Percentiles rank a stretch among this genome's conserved stretches.
phyloP scores from a whole-genome alignment of 2,888 invertebrate species.

The Athrips mouffetella region DNA sequence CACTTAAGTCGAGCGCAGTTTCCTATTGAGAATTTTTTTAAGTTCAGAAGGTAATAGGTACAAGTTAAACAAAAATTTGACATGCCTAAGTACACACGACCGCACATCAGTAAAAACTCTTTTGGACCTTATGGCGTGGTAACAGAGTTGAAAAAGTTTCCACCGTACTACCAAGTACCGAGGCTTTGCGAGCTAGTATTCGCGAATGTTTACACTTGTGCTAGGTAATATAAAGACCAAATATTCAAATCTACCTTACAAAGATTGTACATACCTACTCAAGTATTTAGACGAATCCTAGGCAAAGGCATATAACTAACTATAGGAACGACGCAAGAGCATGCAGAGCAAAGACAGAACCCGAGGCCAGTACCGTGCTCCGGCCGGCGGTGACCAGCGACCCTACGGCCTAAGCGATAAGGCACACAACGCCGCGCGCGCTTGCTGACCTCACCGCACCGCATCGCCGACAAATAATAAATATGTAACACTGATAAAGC shows the following conservation, averaged over 20 bases:
- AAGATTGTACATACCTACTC: no score
- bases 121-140: no score
- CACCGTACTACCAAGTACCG: no score
- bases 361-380: slow-evolving; percentile 58
- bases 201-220: no score
- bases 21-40: no score
- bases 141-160: no score
- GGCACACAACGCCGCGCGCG: slow-evolving; percentile 63
- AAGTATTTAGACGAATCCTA: not conserved
- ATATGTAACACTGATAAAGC: slow-evolving; percentile 77
- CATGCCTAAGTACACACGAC: no score
- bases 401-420: slow-evolving; percentile 70
- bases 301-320: slow-evolving; percentile 22
- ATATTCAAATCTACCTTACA: not conserved
- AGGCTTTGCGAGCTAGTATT: no score
- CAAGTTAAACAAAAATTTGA: no score
- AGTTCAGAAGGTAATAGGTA: no score
- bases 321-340: slow-evolving; percentile 69
- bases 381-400: slow-evolving; percentile 35
- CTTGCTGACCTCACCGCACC: slow-evolving; percentile 69
- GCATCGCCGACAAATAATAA: slow-evolving; percentile 67
- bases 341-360: slow-evolving; percentile 62
- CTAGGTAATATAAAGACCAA: not conserved
- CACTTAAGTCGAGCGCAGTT: no score
- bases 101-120: no score